These are phyloP conservation scores for Glaucomys volans DNA, from an alignment of 2,113 vertebrate species.

Conservation along the genomic window DNA sequence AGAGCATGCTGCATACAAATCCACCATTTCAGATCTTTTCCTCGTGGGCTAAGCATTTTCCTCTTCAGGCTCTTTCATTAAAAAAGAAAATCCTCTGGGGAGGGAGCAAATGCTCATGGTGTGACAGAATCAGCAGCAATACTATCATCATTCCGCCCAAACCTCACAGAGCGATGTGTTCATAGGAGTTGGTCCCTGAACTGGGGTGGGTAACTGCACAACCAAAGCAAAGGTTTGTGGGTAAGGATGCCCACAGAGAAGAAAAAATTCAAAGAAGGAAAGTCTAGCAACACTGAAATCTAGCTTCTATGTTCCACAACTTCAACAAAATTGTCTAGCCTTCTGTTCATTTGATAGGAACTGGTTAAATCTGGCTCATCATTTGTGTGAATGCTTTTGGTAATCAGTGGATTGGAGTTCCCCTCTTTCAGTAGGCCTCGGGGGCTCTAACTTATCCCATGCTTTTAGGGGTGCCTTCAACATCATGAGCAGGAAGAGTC, in stretches of 20 bases:
- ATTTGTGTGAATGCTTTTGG: background rate
- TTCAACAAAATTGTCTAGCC: background rate
- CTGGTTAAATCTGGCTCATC: background rate
- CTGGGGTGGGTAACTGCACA: background rate
- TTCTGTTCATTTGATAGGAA: slow-evolving; percentile 12
- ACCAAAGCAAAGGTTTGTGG: background rate
- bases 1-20: background rate
- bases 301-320: background rate
- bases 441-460: background rate
- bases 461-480: fast-evolving
- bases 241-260: background rate
- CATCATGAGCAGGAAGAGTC: background rate
- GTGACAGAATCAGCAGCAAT: background rate
- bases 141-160: background rate
- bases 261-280: background rate
- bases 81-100: background rate
- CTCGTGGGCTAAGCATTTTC: background rate
- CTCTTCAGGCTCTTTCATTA: background rate
- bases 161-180: background rate
- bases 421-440: background rate
- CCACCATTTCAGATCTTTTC: background rate
- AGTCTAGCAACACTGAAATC: background rate
- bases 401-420: background rate
- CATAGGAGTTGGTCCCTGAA: background rate
- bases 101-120: background rate